These are phyloP conservation scores for Stomorhina lunata DNA, from an alignment of 2,888 invertebrate species.

Conservation along the genomic window DNA sequence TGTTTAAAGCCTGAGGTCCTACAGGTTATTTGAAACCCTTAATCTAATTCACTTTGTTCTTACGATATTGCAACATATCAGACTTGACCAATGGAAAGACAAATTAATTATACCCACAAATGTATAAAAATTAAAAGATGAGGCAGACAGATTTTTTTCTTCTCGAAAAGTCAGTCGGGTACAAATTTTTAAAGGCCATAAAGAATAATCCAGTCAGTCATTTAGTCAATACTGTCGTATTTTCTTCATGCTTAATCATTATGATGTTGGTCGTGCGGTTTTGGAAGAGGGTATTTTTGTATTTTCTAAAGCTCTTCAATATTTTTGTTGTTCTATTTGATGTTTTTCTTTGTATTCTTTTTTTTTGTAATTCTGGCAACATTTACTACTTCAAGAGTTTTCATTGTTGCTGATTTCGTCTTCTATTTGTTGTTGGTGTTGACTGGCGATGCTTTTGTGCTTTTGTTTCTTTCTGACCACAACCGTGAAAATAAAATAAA, in stretches of 20 bases:
- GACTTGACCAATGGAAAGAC: not conserved
- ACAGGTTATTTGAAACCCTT: no score
- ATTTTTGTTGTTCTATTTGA: conserved; percentile 11
- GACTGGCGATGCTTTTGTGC: not conserved
- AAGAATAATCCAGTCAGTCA: conserved; percentile 37
- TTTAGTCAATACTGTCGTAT: conserved; percentile 36
- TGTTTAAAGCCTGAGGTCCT: no score
- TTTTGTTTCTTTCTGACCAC: conserved; percentile 57
- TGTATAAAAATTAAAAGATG: not conserved
- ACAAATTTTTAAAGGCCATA: conserved; percentile 43
- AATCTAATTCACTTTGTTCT: no score
- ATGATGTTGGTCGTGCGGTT: conserved; percentile 44
- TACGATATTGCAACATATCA: no score
- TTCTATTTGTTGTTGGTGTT: conserved; percentile 25
- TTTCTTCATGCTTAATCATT: conserved; percentile 48
- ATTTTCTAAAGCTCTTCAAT: conserved; percentile 35
- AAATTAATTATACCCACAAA: not conserved
- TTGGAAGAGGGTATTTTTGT: conserved; percentile 37
- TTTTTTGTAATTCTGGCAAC: conserved; percentile 31
- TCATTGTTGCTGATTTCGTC: conserved; percentile 45
- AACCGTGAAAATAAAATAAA: conserved; percentile 62
- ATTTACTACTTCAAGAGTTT: conserved; percentile 50
- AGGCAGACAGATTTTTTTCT: conserved; percentile 28
- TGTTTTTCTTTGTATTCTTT: conserved; percentile 3
- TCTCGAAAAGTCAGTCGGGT: conserved; percentile 42